Base-by-base conservation (phyloP, 2,888 invertebrate species). In the Sphaerophoria taeniata region DNA sequence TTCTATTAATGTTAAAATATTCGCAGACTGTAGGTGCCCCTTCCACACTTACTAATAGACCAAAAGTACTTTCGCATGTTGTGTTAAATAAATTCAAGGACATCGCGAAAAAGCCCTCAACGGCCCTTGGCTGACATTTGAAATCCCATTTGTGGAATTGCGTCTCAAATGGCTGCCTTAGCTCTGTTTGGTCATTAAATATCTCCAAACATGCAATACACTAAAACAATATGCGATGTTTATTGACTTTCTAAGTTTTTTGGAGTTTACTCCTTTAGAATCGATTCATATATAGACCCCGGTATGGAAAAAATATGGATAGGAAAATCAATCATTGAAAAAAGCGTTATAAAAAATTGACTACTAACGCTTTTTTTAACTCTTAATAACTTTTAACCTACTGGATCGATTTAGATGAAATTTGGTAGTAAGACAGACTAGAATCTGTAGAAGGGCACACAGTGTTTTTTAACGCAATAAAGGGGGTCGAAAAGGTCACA, bases 71-170 rank as follows among this genome's bases (percentile, higher is more conserved):
- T 16, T 43, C 39, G 60, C 39, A 58, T 24, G 9, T 36, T 58
- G 24, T 58, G 39, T 39, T 39, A 2, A 1, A 39, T 6, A 36
- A 58, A 16, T 16, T 9, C 5, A 58, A 39, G 39, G 58, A 58
- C 39, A 24, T 58, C 24, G 58, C 16, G 4, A 36, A 36, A 39
- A 39, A 58, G 16, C 36, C 16, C 58, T 39, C 43, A 16, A 39
- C 16, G 16, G 11, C 6, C 12, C 16, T 39, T 16, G 3, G 6
- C 24, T 3, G 11, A 58, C 58, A 58, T 36, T 58, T 6, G 16
- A 58, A 36, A 60, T 60, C 6, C 24, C 39, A 60, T 39, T 60
- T 60, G 12, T 60, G n/a, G 43, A 60, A 60, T 60, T 60, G 12
- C 39, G 24, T 60, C 6, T 60, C 43, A 24, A 60, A 31, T 7